Evolutionary conservation across 2,888 invertebrate species (phyloP).

Genomic region (Parnassius smintheus): DNA sequence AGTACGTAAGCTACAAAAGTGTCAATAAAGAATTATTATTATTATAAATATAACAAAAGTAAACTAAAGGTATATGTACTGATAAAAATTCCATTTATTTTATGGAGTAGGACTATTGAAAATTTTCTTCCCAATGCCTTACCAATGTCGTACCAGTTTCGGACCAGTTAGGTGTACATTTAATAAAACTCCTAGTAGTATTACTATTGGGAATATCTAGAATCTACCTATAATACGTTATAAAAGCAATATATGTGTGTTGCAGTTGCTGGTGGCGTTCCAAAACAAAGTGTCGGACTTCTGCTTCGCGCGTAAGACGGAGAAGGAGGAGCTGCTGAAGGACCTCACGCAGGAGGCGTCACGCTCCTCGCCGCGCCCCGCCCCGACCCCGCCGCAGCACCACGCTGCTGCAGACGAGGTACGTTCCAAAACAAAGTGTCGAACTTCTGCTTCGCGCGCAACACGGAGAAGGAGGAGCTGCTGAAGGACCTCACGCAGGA

Average conservation of each 20-base stretch:
- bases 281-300: slow-evolving; percentile 99
- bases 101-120: too few species aligned
- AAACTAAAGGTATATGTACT: too few species aligned
- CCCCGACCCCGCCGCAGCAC: slow-evolving; percentile 50
- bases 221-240: too few species aligned
- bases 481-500: slow-evolving; percentile 94
- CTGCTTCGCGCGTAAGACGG: slow-evolving; percentile 99
- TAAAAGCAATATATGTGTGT: neutral
- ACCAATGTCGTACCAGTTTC: too few species aligned
- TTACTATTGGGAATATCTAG: too few species aligned
- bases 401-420: slow-evolving; percentile 40
- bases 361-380: slow-evolving; percentile 79
- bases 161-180: too few species aligned
- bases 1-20: too few species aligned
- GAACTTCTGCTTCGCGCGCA: slow-evolving; percentile 99
- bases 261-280: slow-evolving; percentile 92
- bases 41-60: too few species aligned
- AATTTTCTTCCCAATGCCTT: too few species aligned
- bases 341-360: slow-evolving; percentile 93
- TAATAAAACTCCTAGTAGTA: too few species aligned
- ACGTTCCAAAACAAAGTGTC: slow-evolving; percentile 55
- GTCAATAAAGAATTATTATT: too few species aligned
- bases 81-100: too few species aligned
- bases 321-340: slow-evolving; percentile 98
- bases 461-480: slow-evolving; percentile 99